phyloP scores from a whole-genome alignment of 2,888 invertebrate species.

The Xylocampa areola region DNA sequence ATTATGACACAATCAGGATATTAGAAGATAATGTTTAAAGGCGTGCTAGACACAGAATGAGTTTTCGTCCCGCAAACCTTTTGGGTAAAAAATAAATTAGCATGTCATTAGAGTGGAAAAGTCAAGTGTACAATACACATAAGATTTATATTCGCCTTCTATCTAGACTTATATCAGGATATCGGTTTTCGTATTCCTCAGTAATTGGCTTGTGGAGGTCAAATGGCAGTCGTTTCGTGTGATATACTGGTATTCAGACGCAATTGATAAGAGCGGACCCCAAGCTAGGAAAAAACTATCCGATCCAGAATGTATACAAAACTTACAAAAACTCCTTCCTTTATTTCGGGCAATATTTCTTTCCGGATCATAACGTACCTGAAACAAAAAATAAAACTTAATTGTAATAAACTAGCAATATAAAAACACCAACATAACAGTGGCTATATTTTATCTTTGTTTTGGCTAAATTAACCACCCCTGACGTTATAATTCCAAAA shows the following conservation, averaged over 20 bases:
- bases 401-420: constrained; percentile 38
- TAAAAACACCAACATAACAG: constrained; percentile 14
- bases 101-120: too few species aligned
- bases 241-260: background rate
- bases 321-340: background rate
- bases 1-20: too few species aligned
- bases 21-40: too few species aligned
- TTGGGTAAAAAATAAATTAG: too few species aligned
- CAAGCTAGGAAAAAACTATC: background rate
- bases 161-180: background rate
- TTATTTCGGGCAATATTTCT: background rate
- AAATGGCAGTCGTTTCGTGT: background rate
- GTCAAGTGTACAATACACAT: too few species aligned
- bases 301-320: background rate
- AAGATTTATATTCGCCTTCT: too few species aligned
- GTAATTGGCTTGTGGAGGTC: background rate
- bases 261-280: background rate
- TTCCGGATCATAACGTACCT: constrained; percentile 34
- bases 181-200: background rate
- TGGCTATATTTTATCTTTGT: constrained; percentile 34
- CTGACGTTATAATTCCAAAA: constrained; percentile 40
- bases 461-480: constrained; percentile 38
- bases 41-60: too few species aligned
- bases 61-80: too few species aligned
- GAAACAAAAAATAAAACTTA: constrained; percentile 49